phyloP scores from a whole-genome alignment of 2,113 vertebrate species.

The Notarius lentiginosus region DNA sequence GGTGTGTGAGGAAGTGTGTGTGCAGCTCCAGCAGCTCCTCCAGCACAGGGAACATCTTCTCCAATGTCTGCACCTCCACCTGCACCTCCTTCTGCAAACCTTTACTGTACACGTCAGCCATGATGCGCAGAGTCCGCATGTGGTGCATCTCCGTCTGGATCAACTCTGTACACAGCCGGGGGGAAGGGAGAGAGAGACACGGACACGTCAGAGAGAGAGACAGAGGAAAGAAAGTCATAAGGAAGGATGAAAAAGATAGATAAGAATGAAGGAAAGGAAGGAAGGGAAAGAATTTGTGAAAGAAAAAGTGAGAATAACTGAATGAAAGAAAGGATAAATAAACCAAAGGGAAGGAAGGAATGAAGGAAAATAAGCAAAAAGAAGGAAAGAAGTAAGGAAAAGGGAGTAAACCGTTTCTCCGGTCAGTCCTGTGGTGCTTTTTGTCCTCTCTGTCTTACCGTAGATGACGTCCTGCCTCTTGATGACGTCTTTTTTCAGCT shows the following conservation, averaged over 20 bases:
- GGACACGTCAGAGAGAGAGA: not conserved
- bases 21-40: slow-evolving; percentile 86
- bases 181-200: not conserved
- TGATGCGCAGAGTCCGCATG: slow-evolving; percentile 87
- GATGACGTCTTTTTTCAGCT: slow-evolving; percentile 86
- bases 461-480: slow-evolving; percentile 94
- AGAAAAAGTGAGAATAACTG: too few relatives aligned
- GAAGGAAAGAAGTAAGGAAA: not conserved
- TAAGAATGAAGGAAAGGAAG: too few relatives aligned
- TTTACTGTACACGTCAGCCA: slow-evolving; percentile 88
- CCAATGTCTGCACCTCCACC: slow-evolving; percentile 79
- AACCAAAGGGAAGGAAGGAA: not conserved
- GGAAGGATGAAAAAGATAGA: not conserved
- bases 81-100: slow-evolving; percentile 85
- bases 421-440: not conserved
- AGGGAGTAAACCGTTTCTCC: not conserved
- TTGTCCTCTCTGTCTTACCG: slow-evolving; percentile 64
- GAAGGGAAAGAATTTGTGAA: too few relatives aligned
- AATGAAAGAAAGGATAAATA: not conserved
- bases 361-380: not conserved
- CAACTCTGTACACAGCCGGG: slow-evolving; percentile 69
- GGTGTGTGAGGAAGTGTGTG: slow-evolving; percentile 80
- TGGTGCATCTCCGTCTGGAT: slow-evolving; percentile 95
- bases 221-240: not conserved
- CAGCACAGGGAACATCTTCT: slow-evolving; percentile 87